Evolutionary conservation across 2,888 invertebrate genomes (phyloP), one percentile per base, ranked within the genome.

Genomic region (Desoria tigrina): DNA sequence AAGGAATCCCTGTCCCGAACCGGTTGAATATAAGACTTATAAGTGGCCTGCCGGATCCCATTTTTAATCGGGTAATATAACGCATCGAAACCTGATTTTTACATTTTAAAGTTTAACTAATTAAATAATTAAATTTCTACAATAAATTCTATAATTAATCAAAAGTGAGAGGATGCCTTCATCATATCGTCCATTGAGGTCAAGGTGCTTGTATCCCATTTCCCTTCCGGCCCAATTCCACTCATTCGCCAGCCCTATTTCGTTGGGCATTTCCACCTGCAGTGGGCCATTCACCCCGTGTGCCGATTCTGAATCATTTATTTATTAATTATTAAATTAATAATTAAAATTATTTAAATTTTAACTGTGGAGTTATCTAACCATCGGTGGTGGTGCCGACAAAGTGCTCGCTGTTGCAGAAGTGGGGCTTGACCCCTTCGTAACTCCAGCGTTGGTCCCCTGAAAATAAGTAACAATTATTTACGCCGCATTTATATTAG

Each of bases 261-360:
- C 65, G 42, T 61, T 60, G 3, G 70, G 70, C 27, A 61, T 42
- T 42, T 66, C 63, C 21, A 71, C 61, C 27, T 68, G 67, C 16
- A 71, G 28, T 18, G 61, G 61, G 7, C 70, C 70, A 6, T 58
- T 67, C n/a, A 61, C 50, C 2, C 67, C 70, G 60, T 71, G 70
- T 3, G 61, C 70, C 7, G 45, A 45, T 6, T 6, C 45, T 32
- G 32, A 11, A 32, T 11, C 32, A 32, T 39, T 39, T 39, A 39
- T 39, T 39, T 11, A 45, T 18, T 45, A 21, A 6, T 45, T 9
- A 45, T 45, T n/a, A 45, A 45, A 45, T 6, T 21, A 45, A 18
- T 21, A 6, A 18, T 16, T 45, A 45, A 11, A 18, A 21, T 45
- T 21, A 45, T 9, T 18, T 6, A 45, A 16, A 21, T 6, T 45